A percentile compares a stretch with the other conserved stretches of the same genome.
These are phyloP conservation scores for Eurypyga helias DNA, from an alignment of 2,113 vertebrate species.

Conservation along the genomic window DNA sequence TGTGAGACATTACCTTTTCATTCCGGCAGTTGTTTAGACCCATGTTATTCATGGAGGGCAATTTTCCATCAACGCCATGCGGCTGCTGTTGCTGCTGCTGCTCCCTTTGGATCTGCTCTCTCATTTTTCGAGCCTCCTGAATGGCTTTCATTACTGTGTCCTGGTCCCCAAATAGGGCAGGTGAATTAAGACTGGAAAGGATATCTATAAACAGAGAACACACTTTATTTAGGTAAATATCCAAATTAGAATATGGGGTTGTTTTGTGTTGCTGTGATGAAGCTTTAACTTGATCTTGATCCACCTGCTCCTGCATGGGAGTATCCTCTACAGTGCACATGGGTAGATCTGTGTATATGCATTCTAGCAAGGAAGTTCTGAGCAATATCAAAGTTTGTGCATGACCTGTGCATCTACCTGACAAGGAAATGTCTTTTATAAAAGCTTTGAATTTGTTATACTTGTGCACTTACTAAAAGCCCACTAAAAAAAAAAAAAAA, in stretches of 20 bases:
- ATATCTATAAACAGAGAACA: conserved; percentile 84
- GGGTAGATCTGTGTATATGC: not conserved
- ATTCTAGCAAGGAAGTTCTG: not conserved
- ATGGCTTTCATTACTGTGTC: conserved; percentile 99
- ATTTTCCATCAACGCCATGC: conserved; percentile 91
- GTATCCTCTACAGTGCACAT: not conserved
- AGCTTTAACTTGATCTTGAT: not conserved
- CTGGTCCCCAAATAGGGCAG: conserved; percentile 97
- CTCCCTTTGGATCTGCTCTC: conserved; percentile 93
- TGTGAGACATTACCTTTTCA: conserved; percentile 87
- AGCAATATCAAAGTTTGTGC: not conserved
- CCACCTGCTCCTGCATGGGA: not conserved
- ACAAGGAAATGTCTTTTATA: not conserved
- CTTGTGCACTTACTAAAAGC: not conserved
- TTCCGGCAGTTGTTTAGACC: conserved; percentile 94
- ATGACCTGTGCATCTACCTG: not conserved
- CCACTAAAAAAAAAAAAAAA: not conserved
- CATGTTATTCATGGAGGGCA: conserved; percentile 88
- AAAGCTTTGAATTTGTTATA: not conserved
- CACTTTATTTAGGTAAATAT: not conserved
- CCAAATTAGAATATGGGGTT: not conserved
- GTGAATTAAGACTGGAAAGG: conserved; percentile 98
- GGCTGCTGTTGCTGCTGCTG: conserved; percentile 88
- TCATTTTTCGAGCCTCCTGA: conserved; percentile 98
- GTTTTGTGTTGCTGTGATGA: not conserved